Conservation (phyloP, 1,140 invertebrate genomes). For the Medauroidea extradentata region DNA sequence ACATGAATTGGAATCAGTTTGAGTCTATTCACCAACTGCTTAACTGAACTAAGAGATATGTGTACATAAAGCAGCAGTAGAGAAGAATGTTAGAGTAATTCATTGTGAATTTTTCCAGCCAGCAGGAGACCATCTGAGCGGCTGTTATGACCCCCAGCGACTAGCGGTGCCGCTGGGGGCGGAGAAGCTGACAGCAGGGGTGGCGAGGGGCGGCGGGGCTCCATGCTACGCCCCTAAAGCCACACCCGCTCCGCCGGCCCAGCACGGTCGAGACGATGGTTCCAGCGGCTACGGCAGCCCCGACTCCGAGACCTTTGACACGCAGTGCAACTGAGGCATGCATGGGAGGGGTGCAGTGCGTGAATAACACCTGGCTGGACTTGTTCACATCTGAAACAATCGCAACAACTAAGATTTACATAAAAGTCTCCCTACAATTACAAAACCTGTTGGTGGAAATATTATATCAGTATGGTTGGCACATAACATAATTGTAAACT, state of each 20-base stretch:
- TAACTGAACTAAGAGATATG: too few species aligned
- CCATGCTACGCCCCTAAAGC: constrained; percentile 17
- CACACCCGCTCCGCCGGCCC: constrained; percentile 44
- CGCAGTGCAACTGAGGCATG: constrained; percentile 25
- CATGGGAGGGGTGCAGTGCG: not conserved
- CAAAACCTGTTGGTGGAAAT: too few species aligned
- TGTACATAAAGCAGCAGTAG: too few species aligned
- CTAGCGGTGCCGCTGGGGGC: too few species aligned
- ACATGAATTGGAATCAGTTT: too few species aligned
- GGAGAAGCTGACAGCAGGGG: not conserved
- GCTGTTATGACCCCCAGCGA: not conserved
- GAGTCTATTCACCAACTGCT: too few species aligned
- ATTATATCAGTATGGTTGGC: too few species aligned
- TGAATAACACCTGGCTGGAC: too few species aligned
- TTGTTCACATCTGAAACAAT: too few species aligned
- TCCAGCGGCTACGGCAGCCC: constrained; percentile 58
- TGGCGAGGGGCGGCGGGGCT: not conserved
- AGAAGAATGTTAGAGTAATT: constrained; percentile 2
- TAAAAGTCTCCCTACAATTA: too few species aligned
- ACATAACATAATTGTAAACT: too few species aligned
- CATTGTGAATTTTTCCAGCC: constrained; percentile 35
- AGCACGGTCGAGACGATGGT: constrained; percentile 51
- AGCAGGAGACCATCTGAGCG: constrained; percentile 38
- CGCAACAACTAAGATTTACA: too few species aligned
- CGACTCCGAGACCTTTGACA: constrained; percentile 56